Conservation (phyloP, 2,113 vertebrate species). For the Zosterops pallidus region DNA sequence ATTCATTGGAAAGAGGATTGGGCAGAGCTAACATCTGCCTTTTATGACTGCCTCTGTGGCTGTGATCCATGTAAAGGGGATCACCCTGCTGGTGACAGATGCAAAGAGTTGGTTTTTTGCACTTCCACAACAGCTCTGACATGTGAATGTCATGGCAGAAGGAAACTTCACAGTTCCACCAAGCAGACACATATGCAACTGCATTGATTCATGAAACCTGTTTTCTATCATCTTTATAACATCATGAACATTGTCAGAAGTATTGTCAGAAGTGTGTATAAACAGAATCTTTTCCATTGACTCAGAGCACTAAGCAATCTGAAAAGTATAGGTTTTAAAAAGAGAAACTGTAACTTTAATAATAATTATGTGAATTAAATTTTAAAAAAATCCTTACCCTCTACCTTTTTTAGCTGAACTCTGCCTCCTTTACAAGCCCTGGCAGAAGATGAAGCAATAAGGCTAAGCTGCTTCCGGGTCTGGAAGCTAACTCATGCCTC, state of each 20-base stretch:
- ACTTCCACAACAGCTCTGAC: neutral
- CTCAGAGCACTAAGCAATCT: neutral
- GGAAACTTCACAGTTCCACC: neutral
- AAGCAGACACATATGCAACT: neutral
- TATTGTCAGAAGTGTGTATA: neutral
- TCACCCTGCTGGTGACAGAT: neutral
- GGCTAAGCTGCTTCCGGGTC: neutral
- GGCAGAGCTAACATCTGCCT: constrained; percentile 23
- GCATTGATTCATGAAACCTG: neutral
- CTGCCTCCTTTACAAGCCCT: neutral
- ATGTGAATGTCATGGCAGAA: neutral
- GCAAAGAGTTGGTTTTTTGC: neutral
- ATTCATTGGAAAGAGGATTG: constrained; percentile 1
- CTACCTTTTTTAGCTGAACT: neutral
- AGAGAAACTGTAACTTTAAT: neutral
- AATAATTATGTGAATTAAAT: neutral
- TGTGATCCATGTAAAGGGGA: neutral
- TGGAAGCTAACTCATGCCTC: neutral
- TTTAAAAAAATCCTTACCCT: neutral
- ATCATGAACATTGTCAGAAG: neutral
- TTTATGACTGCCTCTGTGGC: neutral
- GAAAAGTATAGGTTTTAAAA: neutral
- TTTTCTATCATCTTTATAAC: neutral
- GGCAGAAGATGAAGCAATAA: neutral
- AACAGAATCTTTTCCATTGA: neutral